These are phyloP conservation scores for Crotalus horridus DNA, from an alignment of 2,113 vertebrate genomes.

Conservation along the genomic window DNA sequence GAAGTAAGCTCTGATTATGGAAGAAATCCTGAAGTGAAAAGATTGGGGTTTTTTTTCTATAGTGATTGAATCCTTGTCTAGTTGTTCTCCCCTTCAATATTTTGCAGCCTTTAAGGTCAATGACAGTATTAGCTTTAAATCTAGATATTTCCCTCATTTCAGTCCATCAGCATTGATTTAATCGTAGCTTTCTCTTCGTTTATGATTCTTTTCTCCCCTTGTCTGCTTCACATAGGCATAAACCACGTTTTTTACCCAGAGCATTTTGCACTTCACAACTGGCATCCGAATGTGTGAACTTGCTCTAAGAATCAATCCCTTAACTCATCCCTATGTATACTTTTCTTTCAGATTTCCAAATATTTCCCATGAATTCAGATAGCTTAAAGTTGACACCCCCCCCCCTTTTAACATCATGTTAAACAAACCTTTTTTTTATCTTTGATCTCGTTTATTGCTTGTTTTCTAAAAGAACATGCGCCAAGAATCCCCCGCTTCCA, in stretches of 20 bases:
- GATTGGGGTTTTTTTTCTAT: background rate
- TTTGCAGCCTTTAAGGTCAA: background rate
- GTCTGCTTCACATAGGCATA: background rate
- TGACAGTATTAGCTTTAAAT: background rate
- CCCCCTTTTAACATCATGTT: background rate
- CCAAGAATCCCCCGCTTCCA: background rate
- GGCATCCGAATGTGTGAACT: background rate
- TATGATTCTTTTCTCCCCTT: background rate
- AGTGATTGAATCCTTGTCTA: background rate
- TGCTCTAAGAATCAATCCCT: background rate
- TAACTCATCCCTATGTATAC: background rate
- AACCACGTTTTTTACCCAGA: too few species aligned
- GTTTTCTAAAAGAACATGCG: conserved; percentile 28
- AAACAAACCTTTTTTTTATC: conserved; percentile 22
- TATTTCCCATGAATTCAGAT: background rate
- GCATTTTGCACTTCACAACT: background rate
- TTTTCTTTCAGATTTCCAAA: background rate
- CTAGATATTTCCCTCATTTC: background rate
- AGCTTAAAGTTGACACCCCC: background rate
- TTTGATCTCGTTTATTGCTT: conserved; percentile 15
- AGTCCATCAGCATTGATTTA: background rate
- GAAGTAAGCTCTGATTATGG: background rate
- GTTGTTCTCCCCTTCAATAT: background rate
- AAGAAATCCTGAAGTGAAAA: background rate
- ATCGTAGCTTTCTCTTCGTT: background rate